Evolutionary conservation across 2,888 invertebrate genomes (phyloP).

Genomic region (Drosophila borealis): DNA sequence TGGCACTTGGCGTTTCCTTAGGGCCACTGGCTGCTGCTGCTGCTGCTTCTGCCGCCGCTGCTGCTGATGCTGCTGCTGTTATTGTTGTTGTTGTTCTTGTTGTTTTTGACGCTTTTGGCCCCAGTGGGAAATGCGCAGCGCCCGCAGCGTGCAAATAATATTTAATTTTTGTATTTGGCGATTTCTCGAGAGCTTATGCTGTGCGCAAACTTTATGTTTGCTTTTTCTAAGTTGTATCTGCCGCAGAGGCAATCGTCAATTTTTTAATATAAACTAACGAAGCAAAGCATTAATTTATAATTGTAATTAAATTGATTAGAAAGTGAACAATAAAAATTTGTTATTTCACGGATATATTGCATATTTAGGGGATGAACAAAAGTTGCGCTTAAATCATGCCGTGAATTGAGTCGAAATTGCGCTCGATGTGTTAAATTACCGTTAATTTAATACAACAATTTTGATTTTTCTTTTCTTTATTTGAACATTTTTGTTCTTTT

Average conservation of each 20-base stretch:
- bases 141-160: constrained; percentile 68
- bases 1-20: constrained; percentile 74
- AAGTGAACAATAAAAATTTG: too few species aligned
- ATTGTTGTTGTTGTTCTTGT: constrained; percentile 27
- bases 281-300: neutral
- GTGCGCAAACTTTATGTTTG: constrained; percentile 41
- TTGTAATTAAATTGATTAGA: neutral
- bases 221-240: constrained; percentile 18
- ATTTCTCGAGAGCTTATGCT: constrained; percentile 38
- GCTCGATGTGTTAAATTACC: too few species aligned
- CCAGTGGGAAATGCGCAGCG: constrained; percentile 72
- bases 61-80: constrained; percentile 17
- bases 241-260: neutral
- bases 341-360: neutral
- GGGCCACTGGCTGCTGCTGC: constrained; percentile 38
- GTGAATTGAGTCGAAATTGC: too few species aligned
- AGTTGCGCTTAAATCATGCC: too few species aligned
- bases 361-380: neutral
- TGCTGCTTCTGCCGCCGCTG: constrained; percentile 17
- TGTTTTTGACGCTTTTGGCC: constrained; percentile 54
- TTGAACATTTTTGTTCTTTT: too few species aligned
- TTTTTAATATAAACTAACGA: neutral
- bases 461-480: too few species aligned
- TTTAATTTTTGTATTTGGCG: constrained; percentile 42
- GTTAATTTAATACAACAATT: too few species aligned